Conservation (phyloP, 37 sponge, comb jelly and placozoan genomes). For the Beroe ovata region DNA sequence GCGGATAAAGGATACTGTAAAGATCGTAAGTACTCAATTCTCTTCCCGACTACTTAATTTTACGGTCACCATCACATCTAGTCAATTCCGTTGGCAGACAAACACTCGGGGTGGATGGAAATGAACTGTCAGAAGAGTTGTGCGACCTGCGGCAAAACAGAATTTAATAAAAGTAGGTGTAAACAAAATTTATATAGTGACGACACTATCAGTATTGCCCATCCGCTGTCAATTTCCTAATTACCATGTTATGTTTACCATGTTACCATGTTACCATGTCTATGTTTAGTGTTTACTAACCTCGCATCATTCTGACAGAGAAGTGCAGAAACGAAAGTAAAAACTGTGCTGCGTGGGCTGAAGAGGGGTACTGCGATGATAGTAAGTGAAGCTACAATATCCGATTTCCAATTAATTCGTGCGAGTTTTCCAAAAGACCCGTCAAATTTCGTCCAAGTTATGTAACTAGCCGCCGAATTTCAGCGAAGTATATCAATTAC, state of each 20-base stretch:
- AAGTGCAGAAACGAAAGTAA: not conserved
- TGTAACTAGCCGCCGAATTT: not conserved
- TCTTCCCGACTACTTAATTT: too few species aligned
- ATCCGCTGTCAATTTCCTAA: not conserved
- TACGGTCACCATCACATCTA: too few species aligned
- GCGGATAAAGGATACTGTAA: not conserved
- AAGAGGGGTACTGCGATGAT: not conserved
- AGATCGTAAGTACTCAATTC: not conserved
- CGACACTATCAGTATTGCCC: not conserved
- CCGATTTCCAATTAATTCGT: too few species aligned
- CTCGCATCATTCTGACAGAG: not conserved
- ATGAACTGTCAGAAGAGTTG: not conserved
- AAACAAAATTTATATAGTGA: too few species aligned
- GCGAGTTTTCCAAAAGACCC: too few species aligned
- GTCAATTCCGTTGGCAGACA: not conserved
- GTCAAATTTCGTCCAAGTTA: too few species aligned
- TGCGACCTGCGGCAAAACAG: not conserved
- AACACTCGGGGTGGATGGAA: not conserved
- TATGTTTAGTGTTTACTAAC: too few species aligned
- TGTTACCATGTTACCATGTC: too few species aligned
- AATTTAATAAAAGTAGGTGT: not conserved
- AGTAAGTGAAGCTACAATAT: too few species aligned
- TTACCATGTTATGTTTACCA: not conserved
- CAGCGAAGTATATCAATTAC: not conserved
- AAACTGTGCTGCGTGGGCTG: not conserved